Base-by-base conservation (phyloP, 2,888 invertebrate species). In the Cistogaster globosa region DNA sequence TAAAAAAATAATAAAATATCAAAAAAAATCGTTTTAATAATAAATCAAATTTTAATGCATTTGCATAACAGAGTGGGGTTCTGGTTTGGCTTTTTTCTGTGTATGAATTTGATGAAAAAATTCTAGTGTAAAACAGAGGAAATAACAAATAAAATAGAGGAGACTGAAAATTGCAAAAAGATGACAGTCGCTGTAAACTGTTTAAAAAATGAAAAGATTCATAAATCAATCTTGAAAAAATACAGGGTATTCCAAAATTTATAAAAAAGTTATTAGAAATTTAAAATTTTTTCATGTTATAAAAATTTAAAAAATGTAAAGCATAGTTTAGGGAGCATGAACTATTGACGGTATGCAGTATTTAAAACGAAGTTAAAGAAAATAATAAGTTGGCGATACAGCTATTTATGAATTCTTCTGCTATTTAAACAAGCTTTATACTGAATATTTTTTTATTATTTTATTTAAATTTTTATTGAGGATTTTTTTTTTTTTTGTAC, bases 401-500 rank as follows among this genome's bases (percentile, higher is more conserved):
- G n/a, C n/a, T n/a, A n/a, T n/a, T 58, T 18, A 45, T 20, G 26
- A 14, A 58, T 26, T 26, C 26, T 5, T 16, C 3, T 20, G 16
- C n/a, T 22, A 42, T 42, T 48, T 18, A 32, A 0, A n/a, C n/a
- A 32, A 71, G 60, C 48, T 22, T 26, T n/a, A 4, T 14, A 51
- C 20, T 14, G 45, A 63, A 22, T 12, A 26, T 2, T 26, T 26
- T 26, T 18, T 36, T 55, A 16, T 20, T 20, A 20, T 1, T 11
- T 45, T 55, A 69, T 62, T 62, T 62, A 36, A 32, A 32, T 36
- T 48, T 48, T 69, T 53, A 38, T 71, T 65, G 20, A 65, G 6
- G 7, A 18, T 79, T 36, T 79, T 32, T 32, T 58, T 53, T 45
- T 62, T 42, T 72, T 82, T 82, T 83, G 63, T 75, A 78, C 83